A percentile compares a stretch with the other conserved stretches of the same genome.
These are phyloP conservation scores for Macropus fuliginosus DNA, from an alignment of 2,797 vertebrate genomes.

Conservation along the genomic window DNA sequence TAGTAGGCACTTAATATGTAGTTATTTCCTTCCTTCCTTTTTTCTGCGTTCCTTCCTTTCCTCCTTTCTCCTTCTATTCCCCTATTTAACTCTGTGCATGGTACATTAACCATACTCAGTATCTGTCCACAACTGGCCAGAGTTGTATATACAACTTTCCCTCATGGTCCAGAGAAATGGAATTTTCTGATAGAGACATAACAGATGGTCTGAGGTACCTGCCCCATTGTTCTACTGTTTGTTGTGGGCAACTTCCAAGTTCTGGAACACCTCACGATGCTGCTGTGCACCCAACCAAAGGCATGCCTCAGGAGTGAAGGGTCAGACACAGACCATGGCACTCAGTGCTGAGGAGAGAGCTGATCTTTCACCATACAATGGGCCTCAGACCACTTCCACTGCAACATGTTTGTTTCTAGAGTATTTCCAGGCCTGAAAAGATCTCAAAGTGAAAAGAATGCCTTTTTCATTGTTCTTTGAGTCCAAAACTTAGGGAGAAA, in stretches of 20 bases:
- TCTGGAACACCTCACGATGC: not conserved
- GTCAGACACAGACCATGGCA: no score
- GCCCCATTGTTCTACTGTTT: not conserved
- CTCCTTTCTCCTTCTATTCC: not conserved
- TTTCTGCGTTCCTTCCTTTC: not conserved
- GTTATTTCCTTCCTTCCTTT: not conserved
- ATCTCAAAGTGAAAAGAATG: not conserved
- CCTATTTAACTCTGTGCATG: not conserved
- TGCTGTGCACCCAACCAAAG: not conserved
- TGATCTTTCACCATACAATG: not conserved
- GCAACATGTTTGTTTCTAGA: fast-evolving
- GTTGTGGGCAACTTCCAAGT: not conserved
- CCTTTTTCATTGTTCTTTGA: not conserved
- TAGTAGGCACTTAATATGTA: no score
- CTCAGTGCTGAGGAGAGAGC: not conserved
- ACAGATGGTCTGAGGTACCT: not conserved
- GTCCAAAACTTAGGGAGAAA: not conserved
- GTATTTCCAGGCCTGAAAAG: fast-evolving
- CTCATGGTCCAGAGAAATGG: not conserved
- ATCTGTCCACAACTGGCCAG: not conserved
- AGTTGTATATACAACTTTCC: not conserved
- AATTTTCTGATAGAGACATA: not conserved
- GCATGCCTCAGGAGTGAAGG: not conserved
- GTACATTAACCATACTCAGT: not conserved
- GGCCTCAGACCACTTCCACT: not conserved